Conservation (phyloP, 2,113 vertebrate genomes). For the Etia nguti region DNA sequence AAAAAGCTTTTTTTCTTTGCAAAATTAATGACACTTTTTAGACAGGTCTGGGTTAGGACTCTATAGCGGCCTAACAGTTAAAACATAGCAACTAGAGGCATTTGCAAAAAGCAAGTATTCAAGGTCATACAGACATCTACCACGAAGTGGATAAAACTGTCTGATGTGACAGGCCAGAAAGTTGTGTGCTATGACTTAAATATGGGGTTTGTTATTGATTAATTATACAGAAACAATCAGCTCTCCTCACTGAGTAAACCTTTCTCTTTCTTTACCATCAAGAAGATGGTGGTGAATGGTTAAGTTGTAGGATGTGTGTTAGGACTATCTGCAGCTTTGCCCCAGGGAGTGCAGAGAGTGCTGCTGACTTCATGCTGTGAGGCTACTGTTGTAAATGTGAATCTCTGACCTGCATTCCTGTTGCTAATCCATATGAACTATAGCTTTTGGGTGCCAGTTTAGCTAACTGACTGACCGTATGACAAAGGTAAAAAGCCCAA, state of each 20-base stretch:
- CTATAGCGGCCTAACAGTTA: neutral
- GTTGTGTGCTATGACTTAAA: neutral
- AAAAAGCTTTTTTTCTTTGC: neutral
- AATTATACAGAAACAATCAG: no score
- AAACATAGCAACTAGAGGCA: neutral
- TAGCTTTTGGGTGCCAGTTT: neutral
- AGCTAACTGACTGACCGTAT: neutral
- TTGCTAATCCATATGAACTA: neutral
- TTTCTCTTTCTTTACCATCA: neutral
- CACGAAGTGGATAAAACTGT: rapidly evolving
- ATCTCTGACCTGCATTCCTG: neutral
- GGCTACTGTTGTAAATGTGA: neutral
- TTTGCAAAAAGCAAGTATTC: neutral
- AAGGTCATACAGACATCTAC: neutral
- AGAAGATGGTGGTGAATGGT: rapidly evolving
- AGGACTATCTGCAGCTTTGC: neutral
- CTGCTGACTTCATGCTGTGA: neutral
- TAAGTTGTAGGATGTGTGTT: neutral
- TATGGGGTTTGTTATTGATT: neutral
- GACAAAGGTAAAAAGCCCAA: neutral
- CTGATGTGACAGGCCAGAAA: neutral
- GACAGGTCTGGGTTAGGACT: rapidly evolving
- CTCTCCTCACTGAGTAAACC: no score
- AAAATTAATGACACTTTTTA: rapidly evolving
- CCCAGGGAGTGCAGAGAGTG: neutral